Base-by-base conservation (phyloP, 2,113 vertebrate genomes). In the Rhea pennata region DNA sequence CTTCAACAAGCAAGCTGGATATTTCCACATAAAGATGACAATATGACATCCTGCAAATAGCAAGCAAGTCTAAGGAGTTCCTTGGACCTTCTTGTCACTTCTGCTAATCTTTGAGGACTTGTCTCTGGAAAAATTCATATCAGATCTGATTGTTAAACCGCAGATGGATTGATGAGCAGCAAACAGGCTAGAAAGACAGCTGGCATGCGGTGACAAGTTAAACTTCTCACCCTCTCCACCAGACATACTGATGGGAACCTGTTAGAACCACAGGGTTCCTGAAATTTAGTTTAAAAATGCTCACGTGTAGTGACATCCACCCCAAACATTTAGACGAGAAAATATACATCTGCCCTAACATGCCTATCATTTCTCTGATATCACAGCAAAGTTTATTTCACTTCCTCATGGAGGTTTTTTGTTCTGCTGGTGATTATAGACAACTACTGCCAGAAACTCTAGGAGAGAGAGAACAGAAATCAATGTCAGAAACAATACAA, bases 331-430 rank as follows among this genome's bases (percentile, higher is more conserved):
- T 44, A 40, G 15, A 42, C 19, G 17, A 48, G 46, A 42, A 66
- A 42, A 12, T 7, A 66, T 27, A 44, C 31, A 36, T 39, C 36
- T 12, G 12, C 31, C 66, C 46, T 48, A 48, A 48, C 46, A 53
- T 6, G 22, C 22, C 10, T 12, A 53, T 22, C 51, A 93, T 95
- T 93, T 93, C 91, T 94, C 91, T 96, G 96, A 97, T 93, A 90
- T 96, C 95, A 93, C 96, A 95, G 92, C 83, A 65, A 94, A 87
- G 89, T 82, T 94, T 96, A 88, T 96, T 96, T 95, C 95, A 94
- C 93, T 96, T 97, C 93, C 96, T 93, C 4, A 56, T 24, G 27
- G 11, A 87, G 92, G 95, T 96, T 94, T 96, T 97, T 96, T 93
- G 93, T 95, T 94, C 95, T 90, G 10, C 50, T 95, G 97, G 96